A percentile compares a stretch with the other conserved stretches of the same genome.
These are phyloP conservation scores for Nomada goodeniana DNA, from an alignment of 2,888 invertebrate genomes.

Conservation along the genomic window DNA sequence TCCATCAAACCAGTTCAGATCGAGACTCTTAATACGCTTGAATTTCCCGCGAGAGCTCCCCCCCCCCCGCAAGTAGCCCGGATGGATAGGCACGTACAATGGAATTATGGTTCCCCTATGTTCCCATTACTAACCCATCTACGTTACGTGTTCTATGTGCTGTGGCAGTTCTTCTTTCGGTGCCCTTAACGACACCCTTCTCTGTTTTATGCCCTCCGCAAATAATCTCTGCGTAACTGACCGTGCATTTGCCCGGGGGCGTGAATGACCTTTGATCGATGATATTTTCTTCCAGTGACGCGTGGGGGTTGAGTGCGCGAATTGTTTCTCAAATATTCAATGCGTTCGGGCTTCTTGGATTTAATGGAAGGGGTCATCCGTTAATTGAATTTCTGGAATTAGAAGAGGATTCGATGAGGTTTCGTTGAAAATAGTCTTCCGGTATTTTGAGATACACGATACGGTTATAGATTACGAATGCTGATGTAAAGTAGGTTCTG, in stretches of 20 bases:
- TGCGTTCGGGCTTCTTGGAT: no score
- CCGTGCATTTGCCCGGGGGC: slow-evolving; percentile 23
- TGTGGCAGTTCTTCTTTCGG: slow-evolving; percentile 42
- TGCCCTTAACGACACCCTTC: slow-evolving; percentile 52
- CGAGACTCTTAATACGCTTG: slow-evolving; percentile 73
- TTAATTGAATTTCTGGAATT: no score
- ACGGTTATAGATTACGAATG: no score
- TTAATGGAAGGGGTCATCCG: no score
- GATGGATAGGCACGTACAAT: slow-evolving; percentile 75
- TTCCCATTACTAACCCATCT: slow-evolving; percentile 76
- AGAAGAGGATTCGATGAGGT: no score
- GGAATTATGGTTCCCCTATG: slow-evolving; percentile 81
- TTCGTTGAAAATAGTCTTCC: no score
- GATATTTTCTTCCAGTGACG: slow-evolving; percentile 28
- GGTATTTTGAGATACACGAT: no score
- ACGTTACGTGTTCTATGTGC: slow-evolving; percentile 54
- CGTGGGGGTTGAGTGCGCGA: not conserved
- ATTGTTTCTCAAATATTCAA: not conserved
- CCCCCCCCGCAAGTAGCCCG: slow-evolving; percentile 46
- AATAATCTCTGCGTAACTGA: slow-evolving; percentile 66
- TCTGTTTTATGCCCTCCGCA: slow-evolving; percentile 56
- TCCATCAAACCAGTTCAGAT: slow-evolving; percentile 68
- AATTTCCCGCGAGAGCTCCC: slow-evolving; percentile 75
- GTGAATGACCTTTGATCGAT: slow-evolving; percentile 50
- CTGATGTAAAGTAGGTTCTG: no score